Evolutionary conservation across 2,797 vertebrate species (phyloP).

Genomic region (Phrynocephalus guinanensis): DNA sequence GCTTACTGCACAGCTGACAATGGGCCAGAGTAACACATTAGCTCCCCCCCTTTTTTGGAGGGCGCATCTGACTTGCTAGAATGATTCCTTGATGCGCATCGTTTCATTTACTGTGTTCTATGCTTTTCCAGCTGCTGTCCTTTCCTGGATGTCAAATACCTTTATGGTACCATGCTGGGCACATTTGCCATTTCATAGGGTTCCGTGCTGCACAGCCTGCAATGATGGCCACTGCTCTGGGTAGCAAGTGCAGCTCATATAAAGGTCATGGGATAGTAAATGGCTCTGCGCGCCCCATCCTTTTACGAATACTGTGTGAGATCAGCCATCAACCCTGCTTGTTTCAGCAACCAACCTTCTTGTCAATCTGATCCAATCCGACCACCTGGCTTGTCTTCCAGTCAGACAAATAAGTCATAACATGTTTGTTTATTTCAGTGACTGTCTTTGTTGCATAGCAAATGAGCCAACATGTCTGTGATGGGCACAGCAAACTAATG

Average conservation of each 20-base stretch:
- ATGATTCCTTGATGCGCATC: not conserved
- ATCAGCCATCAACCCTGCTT: conserved; percentile 66
- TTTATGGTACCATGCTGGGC: not conserved
- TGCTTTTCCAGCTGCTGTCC: not conserved
- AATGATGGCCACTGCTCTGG: not conserved
- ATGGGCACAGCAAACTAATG: conserved; percentile 68
- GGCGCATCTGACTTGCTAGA: not conserved
- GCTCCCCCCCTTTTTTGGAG: not conserved
- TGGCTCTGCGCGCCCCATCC: not conserved
- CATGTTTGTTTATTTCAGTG: conserved; percentile 78
- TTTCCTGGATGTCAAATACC: not conserved
- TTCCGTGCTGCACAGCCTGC: not conserved
- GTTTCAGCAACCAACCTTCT: conserved; percentile 52
- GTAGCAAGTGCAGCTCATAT: not conserved
- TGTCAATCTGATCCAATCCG: conserved; percentile 72
- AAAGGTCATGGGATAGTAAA: not conserved
- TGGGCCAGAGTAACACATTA: not conserved
- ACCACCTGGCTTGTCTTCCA: conserved; percentile 77
- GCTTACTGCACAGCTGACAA: not conserved
- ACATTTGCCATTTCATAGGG: not conserved
- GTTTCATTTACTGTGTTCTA: not conserved
- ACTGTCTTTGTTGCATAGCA: conserved; percentile 77
- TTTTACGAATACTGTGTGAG: not conserved
- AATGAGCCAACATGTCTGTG: conserved; percentile 78
- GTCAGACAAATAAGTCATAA: conserved; percentile 71